Evolutionary conservation across 35 echinoderm and acorn worm genomes (phyloP).

Genomic region (Eucidaris tribuloides): DNA sequence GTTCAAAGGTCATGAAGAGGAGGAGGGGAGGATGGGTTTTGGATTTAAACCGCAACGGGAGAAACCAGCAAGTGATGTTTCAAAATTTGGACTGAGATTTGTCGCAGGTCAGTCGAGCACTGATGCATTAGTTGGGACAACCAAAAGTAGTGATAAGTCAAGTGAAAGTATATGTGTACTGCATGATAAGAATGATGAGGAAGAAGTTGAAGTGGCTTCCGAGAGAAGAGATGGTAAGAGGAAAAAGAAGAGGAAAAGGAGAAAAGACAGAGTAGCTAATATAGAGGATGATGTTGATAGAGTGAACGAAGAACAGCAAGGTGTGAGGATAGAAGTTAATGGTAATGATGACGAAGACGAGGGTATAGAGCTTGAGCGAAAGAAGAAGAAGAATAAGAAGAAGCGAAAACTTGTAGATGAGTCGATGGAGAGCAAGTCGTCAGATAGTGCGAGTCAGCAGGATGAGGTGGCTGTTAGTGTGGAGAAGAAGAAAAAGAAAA

Average conservation of each 20-base stretch:
- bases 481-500: conserved; percentile 23
- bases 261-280: neutral
- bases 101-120: too few relatives aligned
- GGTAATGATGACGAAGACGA: conserved; percentile 1
- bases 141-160: too few relatives aligned
- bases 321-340: neutral
- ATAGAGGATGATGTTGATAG: neutral
- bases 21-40: neutral
- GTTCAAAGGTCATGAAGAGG: neutral
- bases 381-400: conserved; percentile 30
- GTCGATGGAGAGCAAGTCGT: conserved; percentile 4
- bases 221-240: too few relatives aligned
- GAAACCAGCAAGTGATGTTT: too few relatives aligned
- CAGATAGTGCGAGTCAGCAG: conserved; percentile 12
- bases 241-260: neutral
- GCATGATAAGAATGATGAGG: too few relatives aligned
- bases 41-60: too few relatives aligned
- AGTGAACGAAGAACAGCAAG: neutral
- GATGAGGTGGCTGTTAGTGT: neutral
- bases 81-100: too few relatives aligned
- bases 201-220: too few relatives aligned
- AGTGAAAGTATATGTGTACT: too few relatives aligned
- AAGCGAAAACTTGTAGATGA: neutral
- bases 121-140: too few relatives aligned
- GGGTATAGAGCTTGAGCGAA: neutral